Evolutionary conservation across 1,140 invertebrate species (phyloP), one percentile per base, ranked within the genome.

Genomic region (Lineus longissimus): DNA sequence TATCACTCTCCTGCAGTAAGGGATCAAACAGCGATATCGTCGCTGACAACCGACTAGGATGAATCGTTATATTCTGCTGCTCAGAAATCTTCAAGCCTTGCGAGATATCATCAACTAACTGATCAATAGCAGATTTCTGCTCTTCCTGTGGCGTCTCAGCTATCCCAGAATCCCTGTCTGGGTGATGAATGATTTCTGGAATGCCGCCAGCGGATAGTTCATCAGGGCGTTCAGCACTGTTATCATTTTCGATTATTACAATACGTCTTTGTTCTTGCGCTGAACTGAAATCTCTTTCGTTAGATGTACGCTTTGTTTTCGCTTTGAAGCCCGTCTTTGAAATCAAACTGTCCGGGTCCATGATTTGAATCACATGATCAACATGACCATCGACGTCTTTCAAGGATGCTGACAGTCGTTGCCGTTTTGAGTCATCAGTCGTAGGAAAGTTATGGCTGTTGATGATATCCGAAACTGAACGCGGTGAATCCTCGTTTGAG

Each of bases 21-120:
- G 78, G 77, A 65, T 80, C 77, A 73, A 78, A 78, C 55, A 74
- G 55, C 57, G 57, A 69, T 30, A 78, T 56, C 1, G 76, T 70
- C 13, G 70, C 67, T 6, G 78, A 79, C 40, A 80, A 65, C 41
- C 78, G 68, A 25, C 67, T 72, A 41, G 73, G 72, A 62, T 76
- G 69, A 9, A 80, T 66, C 30, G 70, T 74, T 11, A 70, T 62
- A 56, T 76, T 76, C 59, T 78, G 76, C 64, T 77, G 77, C 57
- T 80, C 76, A 11, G 73, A 67, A 13, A 74, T 40, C 58, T 73
- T 73, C 11, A 76, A 33, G n/a, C 66, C 63, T 17, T 59, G 51
- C 17, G 30, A 2, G 11, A 59, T 27, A 36, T 64, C 55, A 30
- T 23, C 40, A 4, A 54, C 23, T 15, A 47, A 19, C 22, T 33